Evolutionary conservation across 2,113 vertebrate species (phyloP), one percentile per base, ranked within the genome.

Genomic region (Xiphophorus maculatus): DNA sequence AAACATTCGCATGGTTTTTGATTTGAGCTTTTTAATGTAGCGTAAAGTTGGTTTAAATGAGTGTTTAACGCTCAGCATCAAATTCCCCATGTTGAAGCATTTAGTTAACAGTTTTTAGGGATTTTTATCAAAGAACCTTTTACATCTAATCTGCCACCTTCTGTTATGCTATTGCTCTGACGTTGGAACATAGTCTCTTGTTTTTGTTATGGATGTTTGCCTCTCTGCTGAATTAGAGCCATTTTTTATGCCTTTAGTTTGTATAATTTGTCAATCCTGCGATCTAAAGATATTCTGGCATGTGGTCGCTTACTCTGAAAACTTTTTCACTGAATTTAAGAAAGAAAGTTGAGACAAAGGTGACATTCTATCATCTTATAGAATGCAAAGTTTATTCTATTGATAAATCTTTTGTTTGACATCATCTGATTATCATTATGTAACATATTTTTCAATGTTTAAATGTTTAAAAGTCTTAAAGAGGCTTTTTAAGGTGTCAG

Each of bases 41-140:
- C 10, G 25, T 19, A n/a, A 58, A 58, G 51, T 58, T 58, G 22
- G 48, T 51, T 51, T 48, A 48, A 48, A 48, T 48, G 44, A 11
- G 37, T 6, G 44, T 48, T 48, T 51, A 22, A 51, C 48, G 48
- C 29, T 73, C 42, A 44, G 42, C 42, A 17, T 44, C 15, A 44
- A 19, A 19, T 48, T 17, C 1, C 19, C 14, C 44, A 48, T 48
- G 15, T 15, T 48, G 14, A 5, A 48, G 44, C 44, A 48, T 17
- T 48, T 42, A 42, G 40, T 42, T 42, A 15, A 42, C 62, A 64
- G 63, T 64, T 72, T 28, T n/a, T 73, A 73, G 40, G 58, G 28
- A 54, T 71, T 65, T 71, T 64, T 63, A 76, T 80, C 69, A 73
- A 74, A 84, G 85, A 73, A 61, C 69, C 63, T 82, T 42, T 76